These are phyloP conservation scores for Brachypodius melanocephalos DNA, from an alignment of 2,113 vertebrate genomes.

Conservation along the genomic window DNA sequence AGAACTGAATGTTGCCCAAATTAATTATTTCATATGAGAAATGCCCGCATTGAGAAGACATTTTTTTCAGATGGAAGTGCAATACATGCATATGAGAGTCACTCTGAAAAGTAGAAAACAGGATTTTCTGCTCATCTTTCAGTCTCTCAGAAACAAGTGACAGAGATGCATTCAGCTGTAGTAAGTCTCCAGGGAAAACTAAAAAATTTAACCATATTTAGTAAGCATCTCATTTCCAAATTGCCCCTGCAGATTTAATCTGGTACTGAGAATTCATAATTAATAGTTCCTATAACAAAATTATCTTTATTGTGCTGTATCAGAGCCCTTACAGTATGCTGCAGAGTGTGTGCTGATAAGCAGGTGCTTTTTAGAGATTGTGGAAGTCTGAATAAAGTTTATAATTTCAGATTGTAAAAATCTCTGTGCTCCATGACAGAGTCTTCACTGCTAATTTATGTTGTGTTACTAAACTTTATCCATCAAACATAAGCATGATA, in stretches of 20 bases:
- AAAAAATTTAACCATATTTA: neutral
- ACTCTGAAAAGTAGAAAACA: neutral
- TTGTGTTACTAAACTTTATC: neutral
- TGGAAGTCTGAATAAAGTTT: neutral
- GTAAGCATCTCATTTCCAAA: conserved; percentile 3
- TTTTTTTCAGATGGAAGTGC: neutral
- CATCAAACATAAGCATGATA: neutral
- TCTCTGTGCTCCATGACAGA: neutral
- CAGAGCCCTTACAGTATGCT: neutral
- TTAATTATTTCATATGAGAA: neutral
- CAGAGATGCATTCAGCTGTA: neutral
- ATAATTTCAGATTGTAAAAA: neutral
- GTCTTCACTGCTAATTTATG: neutral
- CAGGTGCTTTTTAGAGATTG: conserved; percentile 21
- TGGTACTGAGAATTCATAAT: neutral
- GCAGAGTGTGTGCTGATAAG: neutral
- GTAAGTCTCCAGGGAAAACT: neutral
- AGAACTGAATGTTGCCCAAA: neutral
- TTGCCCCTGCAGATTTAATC: conserved; percentile 19
- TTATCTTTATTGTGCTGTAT: neutral
- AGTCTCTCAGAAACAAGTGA: neutral
- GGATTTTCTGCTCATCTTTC: neutral
- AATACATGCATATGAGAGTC: neutral
- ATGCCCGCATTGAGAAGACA: fast-evolving
- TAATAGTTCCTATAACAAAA: neutral